Evolutionary conservation across 1,140 invertebrate genomes (phyloP).

Genomic region (Zaprionus africanus): DNA sequence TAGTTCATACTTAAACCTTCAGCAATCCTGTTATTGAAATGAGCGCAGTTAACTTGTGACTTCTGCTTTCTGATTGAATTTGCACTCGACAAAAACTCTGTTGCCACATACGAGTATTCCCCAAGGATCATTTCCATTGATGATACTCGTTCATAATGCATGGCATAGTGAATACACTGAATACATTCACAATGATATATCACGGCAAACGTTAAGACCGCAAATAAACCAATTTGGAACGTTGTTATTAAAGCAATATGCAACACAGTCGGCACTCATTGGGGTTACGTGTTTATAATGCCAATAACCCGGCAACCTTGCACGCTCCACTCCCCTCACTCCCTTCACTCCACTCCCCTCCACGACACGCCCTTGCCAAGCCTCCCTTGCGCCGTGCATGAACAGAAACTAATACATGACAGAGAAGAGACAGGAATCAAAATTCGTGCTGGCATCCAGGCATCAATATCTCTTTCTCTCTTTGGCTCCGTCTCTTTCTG

Average conservation of each 20-base stretch:
- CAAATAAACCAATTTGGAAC: conserved; percentile 74
- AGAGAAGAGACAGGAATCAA: conserved; percentile 57
- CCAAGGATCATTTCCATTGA: conserved; percentile 11
- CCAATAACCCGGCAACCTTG: conserved; percentile 52
- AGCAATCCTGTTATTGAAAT: not conserved
- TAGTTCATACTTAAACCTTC: too few relatives aligned
- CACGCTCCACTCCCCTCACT: not conserved
- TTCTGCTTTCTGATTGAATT: not conserved
- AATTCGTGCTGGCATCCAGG: conserved; percentile 78
- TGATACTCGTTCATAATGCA: conserved; percentile 16
- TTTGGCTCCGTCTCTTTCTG: conserved; percentile 26
- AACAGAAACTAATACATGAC: conserved; percentile 46
- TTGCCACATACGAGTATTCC: not conserved
- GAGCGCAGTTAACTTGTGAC: not conserved
- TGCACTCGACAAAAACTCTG: not conserved
- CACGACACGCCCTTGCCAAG: not conserved
- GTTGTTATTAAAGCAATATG: conserved; percentile 60
- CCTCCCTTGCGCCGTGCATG: conserved; percentile 27
- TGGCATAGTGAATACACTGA: not conserved
- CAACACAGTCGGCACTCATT: conserved; percentile 30
- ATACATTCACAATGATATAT: conserved; percentile 6
- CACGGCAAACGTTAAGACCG: conserved; percentile 55
- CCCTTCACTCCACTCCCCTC: too few relatives aligned
- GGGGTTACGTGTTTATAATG: conserved; percentile 73
- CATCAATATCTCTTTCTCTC: not conserved